A percentile compares a stretch with the other conserved stretches of the same genome.
Evolutionary conservation across 2,113 vertebrate species (phyloP).

Genomic region (Excalfactoria chinensis): DNA sequence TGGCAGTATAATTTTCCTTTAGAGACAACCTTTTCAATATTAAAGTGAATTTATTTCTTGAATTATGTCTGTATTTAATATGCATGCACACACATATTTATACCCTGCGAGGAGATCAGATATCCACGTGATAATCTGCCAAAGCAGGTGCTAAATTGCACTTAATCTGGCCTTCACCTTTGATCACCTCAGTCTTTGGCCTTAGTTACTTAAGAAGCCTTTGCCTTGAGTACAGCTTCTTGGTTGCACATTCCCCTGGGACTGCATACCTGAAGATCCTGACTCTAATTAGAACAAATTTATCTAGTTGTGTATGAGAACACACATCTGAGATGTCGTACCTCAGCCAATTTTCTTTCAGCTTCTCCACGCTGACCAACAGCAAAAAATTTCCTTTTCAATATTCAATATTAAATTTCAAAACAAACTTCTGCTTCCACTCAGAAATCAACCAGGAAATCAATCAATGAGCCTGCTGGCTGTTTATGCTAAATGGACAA

Average conservation of each 20-base stretch:
- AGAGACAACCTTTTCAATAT: not conserved
- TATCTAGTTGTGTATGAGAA: constrained; percentile 2
- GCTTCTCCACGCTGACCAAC: not conserved
- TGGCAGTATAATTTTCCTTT: not conserved
- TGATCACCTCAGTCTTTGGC: not conserved
- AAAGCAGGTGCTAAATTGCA: not conserved
- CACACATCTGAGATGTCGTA: not conserved
- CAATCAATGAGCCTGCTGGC: not conserved
- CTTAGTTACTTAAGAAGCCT: not conserved
- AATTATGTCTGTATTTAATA: not conserved
- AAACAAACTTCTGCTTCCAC: not conserved
- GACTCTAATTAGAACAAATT: constrained; percentile 18
- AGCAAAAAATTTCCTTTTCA: constrained; percentile 17
- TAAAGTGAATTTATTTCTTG: not conserved
- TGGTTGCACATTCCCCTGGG: not conserved
- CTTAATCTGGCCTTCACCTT: constrained; percentile 18
- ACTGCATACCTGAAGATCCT: not conserved
- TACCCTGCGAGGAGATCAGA: not conserved
- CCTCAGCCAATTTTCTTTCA: constrained; percentile 25
- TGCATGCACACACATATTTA: rapidly evolving
- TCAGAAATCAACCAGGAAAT: not conserved
- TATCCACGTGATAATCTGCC: not conserved
- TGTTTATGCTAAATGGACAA: not conserved
- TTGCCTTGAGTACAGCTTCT: not conserved
- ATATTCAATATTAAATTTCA: not conserved